Evolutionary conservation across 2,113 vertebrate species (phyloP).

Genomic region (Syrrhaptes paradoxus): DNA sequence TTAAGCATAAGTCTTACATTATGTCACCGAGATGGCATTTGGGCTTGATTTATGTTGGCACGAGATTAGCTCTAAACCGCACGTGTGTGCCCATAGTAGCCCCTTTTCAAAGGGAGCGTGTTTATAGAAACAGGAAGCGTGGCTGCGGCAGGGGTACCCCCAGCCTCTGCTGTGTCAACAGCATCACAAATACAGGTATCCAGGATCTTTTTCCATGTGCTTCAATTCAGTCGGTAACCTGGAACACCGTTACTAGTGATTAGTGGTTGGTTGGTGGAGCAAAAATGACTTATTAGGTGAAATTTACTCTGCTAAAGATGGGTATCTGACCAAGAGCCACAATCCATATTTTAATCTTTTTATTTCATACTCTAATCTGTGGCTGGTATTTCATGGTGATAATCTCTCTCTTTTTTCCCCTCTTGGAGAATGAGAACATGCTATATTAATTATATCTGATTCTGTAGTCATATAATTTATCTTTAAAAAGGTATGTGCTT

Average conservation of each 20-base stretch:
- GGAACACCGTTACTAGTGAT: constrained; percentile 6
- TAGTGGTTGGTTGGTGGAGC: neutral
- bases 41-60: constrained; percentile 70
- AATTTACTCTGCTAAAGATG: neutral
- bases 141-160: constrained; percentile 50
- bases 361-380: neutral
- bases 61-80: constrained; percentile 49
- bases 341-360: constrained; percentile 4
- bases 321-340: neutral
- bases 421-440: neutral
- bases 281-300: constrained; percentile 38
- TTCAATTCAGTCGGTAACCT: neutral
- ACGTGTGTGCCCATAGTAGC: constrained; percentile 58
- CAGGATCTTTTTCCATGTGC: constrained; percentile 68
- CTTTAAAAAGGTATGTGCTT: neutral
- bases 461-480: neutral
- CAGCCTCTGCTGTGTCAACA: constrained; percentile 65
- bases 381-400: neutral
- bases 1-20: constrained; percentile 19
- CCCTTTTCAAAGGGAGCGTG: constrained; percentile 56
- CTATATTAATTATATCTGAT: neutral
- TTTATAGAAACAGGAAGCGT: constrained; percentile 66
- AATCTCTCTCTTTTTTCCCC: neutral
- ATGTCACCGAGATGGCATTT: constrained; percentile 70
- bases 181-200: constrained; percentile 61